Base-by-base conservation (phyloP, 2,113 vertebrate genomes). In the Peromyscus polionotus region DNA sequence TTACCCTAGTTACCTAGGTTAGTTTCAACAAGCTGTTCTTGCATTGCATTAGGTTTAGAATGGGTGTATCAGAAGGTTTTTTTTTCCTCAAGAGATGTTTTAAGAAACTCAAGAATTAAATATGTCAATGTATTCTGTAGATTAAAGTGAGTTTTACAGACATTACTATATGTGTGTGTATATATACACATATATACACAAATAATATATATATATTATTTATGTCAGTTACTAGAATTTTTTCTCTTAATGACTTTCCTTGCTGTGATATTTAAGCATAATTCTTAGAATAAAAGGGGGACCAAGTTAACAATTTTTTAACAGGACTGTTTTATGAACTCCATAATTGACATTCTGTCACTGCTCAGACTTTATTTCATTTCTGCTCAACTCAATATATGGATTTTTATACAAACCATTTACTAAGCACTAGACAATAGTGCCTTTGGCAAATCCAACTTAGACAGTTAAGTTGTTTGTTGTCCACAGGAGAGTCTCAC, bases 331-430 rank as follows among this genome's bases (percentile, higher is more conserved):
- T 98, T 96, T 97, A 88, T 95, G 94, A 97, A 68, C 42, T 83
- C 54, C 42, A 0, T 94, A 88, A 97, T 91, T 72, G 88, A 97
- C 81, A 73, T 97, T 96, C 97, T 98, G 96, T 97, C 96, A 94
- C 87, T 83, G 87, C 91, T 98, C 11, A 14, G 95, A 42, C 90
- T 98, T 97, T 97, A 97, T 96, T 98, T 98, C 92, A 95, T 98
- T 98, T 96, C 93, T 97, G 83, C 81, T 61, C 75, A 70, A 84
- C 93, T 98, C 97, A 95, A 90, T 98, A 94, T 96, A 98, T 98
- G 65, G 97, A 98, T 98, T 98, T 98, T 98, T 95, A 96, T 98
- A 94, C 94, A 79, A 98, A 97, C 93, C 90, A 84, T 97, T 97
- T 98, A 79, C 97, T 87, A 95, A 87, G 80, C 24, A 2, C 54